Percentiles rank a stretch among this genome's conserved stretches.
Conservation (phyloP, 1,140 invertebrate species). For the Zeugodacus cucurbitae region DNA sequence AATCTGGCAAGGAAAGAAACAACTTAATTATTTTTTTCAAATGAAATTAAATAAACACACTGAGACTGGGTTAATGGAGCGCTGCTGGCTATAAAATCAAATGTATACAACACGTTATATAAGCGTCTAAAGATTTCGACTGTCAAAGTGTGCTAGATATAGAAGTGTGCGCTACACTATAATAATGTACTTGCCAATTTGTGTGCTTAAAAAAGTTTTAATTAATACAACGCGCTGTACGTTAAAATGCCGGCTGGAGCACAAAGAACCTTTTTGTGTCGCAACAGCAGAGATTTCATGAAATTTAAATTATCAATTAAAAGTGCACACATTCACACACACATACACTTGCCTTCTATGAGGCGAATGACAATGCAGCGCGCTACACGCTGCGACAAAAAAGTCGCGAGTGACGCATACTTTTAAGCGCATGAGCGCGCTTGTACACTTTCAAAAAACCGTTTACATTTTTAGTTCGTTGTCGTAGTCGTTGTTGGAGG, state of each 20-base stretch:
- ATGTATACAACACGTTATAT: neutral
- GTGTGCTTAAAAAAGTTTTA: neutral
- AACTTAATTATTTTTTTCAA: neutral
- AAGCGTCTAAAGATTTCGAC: neutral
- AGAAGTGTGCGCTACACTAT: neutral
- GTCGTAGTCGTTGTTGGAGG: neutral
- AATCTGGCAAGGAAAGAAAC: neutral
- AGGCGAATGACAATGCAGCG: neutral
- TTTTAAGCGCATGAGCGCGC: neutral
- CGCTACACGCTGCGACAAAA: neutral
- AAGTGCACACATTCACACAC: neutral
- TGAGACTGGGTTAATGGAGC: neutral
- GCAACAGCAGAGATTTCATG: neutral
- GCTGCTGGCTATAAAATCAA: neutral
- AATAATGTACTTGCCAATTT: neutral
- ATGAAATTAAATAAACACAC: neutral
- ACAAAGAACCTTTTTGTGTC: neutral
- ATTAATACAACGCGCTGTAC: neutral
- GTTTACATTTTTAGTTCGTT: too few species aligned
- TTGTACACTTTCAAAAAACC: neutral
- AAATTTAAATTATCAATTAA: constrained; percentile 13
- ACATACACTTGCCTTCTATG: neutral
- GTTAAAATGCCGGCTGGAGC: neutral
- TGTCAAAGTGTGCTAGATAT: neutral
- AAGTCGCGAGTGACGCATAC: neutral